phyloP scores from a whole-genome alignment of 2,113 vertebrate genomes.

The Cyphomyrus discorhynchus region DNA sequence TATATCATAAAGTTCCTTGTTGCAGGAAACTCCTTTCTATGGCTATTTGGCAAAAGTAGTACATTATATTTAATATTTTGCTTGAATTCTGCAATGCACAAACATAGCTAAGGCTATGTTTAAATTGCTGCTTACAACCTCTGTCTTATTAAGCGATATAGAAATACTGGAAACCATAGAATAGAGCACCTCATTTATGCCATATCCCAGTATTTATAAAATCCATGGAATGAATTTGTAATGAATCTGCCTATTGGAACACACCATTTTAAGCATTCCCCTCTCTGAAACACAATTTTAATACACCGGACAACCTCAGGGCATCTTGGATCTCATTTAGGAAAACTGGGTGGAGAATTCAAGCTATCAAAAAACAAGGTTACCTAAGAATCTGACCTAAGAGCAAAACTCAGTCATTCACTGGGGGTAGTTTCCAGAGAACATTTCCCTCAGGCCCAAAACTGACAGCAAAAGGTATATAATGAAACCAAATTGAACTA shows the following conservation, averaged over 20 bases:
- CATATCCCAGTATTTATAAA: background rate
- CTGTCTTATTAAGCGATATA: background rate
- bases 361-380: background rate
- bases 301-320: background rate
- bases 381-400: background rate
- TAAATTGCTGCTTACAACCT: background rate
- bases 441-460: background rate
- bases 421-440: background rate
- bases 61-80: background rate
- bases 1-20: too few relatives aligned
- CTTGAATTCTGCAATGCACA: background rate
- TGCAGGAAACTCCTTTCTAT: background rate
- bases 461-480: background rate
- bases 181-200: background rate
- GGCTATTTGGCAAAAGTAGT: background rate
- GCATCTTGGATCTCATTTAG: background rate
- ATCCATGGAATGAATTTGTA: background rate
- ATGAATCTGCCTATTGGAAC: background rate
- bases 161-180: background rate
- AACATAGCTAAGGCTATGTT: background rate
- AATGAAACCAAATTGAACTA: constrained; percentile 5
- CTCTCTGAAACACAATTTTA: background rate
- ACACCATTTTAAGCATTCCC: background rate
- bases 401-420: background rate
- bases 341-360: background rate